Percentiles rank a stretch among this genome's conserved stretches.
phyloP scores from a whole-genome alignment of 2,113 vertebrate genomes.

The Varanus komodoensis region DNA sequence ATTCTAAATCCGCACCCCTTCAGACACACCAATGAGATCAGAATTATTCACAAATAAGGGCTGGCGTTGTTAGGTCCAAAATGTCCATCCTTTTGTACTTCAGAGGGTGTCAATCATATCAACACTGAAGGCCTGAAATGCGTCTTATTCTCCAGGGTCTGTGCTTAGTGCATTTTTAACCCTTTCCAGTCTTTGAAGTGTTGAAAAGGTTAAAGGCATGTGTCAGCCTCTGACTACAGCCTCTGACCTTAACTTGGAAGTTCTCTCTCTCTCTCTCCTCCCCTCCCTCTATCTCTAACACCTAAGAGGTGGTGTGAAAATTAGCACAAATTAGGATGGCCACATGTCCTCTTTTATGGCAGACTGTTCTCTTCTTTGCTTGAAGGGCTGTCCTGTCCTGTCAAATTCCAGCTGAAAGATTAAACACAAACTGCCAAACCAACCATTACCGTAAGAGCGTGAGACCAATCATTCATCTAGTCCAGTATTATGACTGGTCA shows the following conservation, averaged over 20 bases:
- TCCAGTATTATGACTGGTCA: too few relatives aligned
- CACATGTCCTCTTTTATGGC: too few relatives aligned
- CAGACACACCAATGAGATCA: conserved; percentile 55
- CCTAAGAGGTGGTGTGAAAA: conserved; percentile 43
- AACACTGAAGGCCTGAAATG: conserved; percentile 73
- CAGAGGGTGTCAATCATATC: conserved; percentile 74
- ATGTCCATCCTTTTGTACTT: conserved; percentile 63
- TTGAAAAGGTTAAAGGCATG: conserved; percentile 74
- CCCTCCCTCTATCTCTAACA: conserved; percentile 30
- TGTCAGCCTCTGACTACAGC: conserved; percentile 72
- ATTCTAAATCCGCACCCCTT: conserved; percentile 60
- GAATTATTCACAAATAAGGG: conserved; percentile 54
- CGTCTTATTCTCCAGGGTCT: conserved; percentile 68
- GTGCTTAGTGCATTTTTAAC: conserved; percentile 73
- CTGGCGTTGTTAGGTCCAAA: conserved; percentile 72
- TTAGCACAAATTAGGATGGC: conserved; percentile 12
- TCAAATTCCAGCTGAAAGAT: too few relatives aligned
- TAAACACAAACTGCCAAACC: too few relatives aligned
- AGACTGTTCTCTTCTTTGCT: too few relatives aligned
- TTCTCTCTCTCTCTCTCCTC: conserved; percentile 30
- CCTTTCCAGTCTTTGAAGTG: conserved; percentile 83
- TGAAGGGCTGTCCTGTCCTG: too few relatives aligned
- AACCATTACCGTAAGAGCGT: too few relatives aligned
- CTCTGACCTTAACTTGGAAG: conserved; percentile 65
- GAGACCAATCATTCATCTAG: too few relatives aligned